These are phyloP conservation scores for Prietella phreatophila DNA, from an alignment of 2,113 vertebrate genomes.

Conservation along the genomic window DNA sequence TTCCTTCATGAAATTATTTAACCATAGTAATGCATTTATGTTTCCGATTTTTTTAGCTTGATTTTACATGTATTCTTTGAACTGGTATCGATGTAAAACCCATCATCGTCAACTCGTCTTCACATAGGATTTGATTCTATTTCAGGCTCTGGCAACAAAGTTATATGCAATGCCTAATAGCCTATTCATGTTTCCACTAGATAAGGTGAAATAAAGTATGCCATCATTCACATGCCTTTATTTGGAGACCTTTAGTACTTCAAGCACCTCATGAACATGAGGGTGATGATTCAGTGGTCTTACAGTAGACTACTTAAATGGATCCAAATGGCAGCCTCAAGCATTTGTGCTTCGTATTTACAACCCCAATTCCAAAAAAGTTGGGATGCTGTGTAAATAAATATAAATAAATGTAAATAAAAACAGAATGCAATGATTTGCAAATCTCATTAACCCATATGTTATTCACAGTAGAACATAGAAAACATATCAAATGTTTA, in stretches of 20 bases:
- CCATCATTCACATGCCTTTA: neutral
- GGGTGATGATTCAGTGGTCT: neutral
- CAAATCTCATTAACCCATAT: too few relatives aligned
- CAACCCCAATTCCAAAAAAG: too few relatives aligned
- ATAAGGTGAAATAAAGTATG: neutral
- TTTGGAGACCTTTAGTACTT: neutral
- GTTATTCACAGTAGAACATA: too few relatives aligned
- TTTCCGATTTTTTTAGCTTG: neutral
- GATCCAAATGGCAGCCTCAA: neutral
- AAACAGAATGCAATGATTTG: too few relatives aligned
- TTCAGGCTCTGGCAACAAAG: neutral
- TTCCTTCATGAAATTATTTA: neutral
- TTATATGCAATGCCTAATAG: neutral
- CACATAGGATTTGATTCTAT: neutral
- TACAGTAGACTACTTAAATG: neutral
- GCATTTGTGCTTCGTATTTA: neutral
- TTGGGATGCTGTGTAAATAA: too few relatives aligned
- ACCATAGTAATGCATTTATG: neutral
- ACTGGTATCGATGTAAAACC: neutral
- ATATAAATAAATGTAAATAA: too few relatives aligned
- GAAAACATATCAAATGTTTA: too few relatives aligned
- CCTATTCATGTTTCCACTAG: neutral
- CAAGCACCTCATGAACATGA: neutral
- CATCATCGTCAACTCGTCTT: neutral
- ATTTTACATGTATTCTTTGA: neutral